These are phyloP conservation scores for Drosophila peninsularis DNA, from an alignment of 2,888 invertebrate species.

Conservation along the genomic window DNA sequence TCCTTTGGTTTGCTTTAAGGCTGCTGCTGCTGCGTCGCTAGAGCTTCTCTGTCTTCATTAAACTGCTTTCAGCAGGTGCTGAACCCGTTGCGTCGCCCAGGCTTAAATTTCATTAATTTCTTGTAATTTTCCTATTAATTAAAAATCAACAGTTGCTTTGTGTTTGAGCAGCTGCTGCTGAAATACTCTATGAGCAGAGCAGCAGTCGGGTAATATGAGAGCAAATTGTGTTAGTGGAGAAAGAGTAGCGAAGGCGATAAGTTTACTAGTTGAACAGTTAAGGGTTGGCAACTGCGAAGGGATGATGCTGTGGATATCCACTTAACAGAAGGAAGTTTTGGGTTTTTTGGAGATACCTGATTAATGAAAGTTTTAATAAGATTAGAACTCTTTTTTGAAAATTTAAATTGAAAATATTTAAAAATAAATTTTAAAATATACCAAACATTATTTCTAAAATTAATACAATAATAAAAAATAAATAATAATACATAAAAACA, in stretches of 20 bases:
- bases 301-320: not conserved
- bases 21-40: not conserved
- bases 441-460: too few relatives aligned
- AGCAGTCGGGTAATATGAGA: not conserved
- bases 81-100: not conserved
- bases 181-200: not conserved
- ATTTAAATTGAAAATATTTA: too few relatives aligned
- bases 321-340: not conserved
- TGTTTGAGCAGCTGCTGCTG: constrained; percentile 6
- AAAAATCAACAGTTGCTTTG: constrained; percentile 58
- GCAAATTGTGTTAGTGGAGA: not conserved
- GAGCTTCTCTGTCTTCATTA: constrained; percentile 16
- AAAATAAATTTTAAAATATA: too few relatives aligned
- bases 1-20: constrained; percentile 36
- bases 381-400: too few relatives aligned
- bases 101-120: constrained; percentile 54
- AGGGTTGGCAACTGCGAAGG: not conserved
- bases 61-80: constrained; percentile 2
- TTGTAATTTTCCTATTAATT: constrained; percentile 49
- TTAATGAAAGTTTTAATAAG: too few relatives aligned
- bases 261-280: not conserved
- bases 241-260: not conserved
- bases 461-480: too few relatives aligned
- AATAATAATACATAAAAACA: too few relatives aligned
- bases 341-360: not conserved